Percentiles rank a stretch among this genome's conserved stretches.
phyloP scores from a whole-genome alignment of 30 jellyfish, hydroid and myxozoan genomes.

The Turritopsis dohrnii region DNA sequence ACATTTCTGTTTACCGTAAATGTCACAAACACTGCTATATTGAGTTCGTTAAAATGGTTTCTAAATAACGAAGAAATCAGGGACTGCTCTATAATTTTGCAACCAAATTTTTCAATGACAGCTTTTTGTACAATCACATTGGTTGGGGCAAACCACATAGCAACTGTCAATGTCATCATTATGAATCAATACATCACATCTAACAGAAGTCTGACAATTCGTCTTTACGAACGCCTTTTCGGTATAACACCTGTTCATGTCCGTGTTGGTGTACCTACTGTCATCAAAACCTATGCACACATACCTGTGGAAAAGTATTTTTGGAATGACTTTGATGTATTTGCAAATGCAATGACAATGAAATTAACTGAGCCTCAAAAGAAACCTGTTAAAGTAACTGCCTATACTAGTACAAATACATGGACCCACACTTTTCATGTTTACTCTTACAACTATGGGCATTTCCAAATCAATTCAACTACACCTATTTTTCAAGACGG shows the following conservation, averaged over 20 bases:
- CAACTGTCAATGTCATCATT: neutral
- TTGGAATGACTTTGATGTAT: neutral
- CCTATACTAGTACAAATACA: neutral
- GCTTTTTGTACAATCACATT: neutral
- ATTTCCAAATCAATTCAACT: neutral
- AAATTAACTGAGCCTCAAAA: neutral
- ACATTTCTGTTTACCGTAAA: neutral
- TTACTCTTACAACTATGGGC: neutral
- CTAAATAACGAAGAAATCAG: neutral
- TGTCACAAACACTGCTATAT: neutral
- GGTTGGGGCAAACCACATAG: neutral
- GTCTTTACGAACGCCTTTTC: neutral
- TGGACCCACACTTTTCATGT: neutral
- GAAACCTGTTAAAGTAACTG: neutral
- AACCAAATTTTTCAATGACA: neutral
- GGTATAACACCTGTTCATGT: neutral
- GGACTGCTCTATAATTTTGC: neutral
- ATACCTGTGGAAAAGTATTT: neutral
- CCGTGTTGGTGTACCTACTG: neutral
- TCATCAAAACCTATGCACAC: neutral
- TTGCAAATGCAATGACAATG: neutral
- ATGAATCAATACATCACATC: neutral
- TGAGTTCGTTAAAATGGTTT: neutral
- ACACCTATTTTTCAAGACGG: neutral
- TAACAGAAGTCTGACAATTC: neutral